Base-by-base conservation (phyloP, 2,113 vertebrate genomes). In the Laticauda laticaudata region DNA sequence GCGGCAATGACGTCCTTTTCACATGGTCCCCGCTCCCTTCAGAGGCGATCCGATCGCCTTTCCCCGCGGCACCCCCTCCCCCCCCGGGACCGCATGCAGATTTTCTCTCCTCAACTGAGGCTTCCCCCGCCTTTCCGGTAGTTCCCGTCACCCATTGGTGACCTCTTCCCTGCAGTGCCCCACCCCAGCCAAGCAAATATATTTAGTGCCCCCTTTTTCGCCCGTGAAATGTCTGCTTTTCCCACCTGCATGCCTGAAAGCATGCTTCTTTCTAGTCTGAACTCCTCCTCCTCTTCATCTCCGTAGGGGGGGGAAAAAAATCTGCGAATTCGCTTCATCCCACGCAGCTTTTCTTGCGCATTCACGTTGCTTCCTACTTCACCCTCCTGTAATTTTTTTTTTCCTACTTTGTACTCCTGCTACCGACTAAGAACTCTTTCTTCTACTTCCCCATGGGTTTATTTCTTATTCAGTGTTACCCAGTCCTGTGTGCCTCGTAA, bases 101-200 rank as follows among this genome's bases (percentile, higher is more conserved):
- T 39, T 87, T 18, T 57, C 43, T 24, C 14, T 12, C 45, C 24
- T 39, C 12, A 0, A 59, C 56, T 48, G 10, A n/a, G 29, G 91
- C 45, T 48, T 88, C 53, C 45, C 85, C 57, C 11, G 92, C 87
- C 75, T 92, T 92, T 89, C 92, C 92, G 92, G 87, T 69, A 3
- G n/a, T 89, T 45, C 87, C 92, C 53, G 29, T 92, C 34, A 92
- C 92, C 91, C 91, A 54, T 59, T 87, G 11, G 86, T 92, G 91
- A 92, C 91, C 57, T 61, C 48, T 87, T 87, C 92, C 87, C 88
- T 4, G 92, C 92, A 93, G 92, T 86, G 92, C 92, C 92, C 88
- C 88, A 64, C 92, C 92, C 75, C 75, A 48, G 23, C 53, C 9
- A 2, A 54, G 24, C 86, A 75, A 54, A 21, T 57, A 81, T 11